Evolutionary conservation across 37 sponge, comb jelly and placozoan genomes (phyloP).

Genomic region (Oopsacas minuta): DNA sequence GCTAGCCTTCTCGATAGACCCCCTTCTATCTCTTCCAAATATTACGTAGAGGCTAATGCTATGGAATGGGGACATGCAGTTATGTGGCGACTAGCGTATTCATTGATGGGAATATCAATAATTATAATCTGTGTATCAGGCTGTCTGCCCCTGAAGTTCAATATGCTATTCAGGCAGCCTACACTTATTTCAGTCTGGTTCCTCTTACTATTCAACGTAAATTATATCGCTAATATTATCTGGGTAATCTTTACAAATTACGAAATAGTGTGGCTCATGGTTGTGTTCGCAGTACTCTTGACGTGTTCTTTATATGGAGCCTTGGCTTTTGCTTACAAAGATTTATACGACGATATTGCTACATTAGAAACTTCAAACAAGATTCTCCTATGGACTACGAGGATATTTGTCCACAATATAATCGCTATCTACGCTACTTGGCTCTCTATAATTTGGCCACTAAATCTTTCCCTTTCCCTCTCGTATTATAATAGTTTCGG

Average conservation of each 20-base stretch:
- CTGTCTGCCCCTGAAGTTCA: neutral
- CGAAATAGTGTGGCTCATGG: neutral
- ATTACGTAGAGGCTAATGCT: neutral
- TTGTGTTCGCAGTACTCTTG: neutral
- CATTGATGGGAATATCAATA: neutral
- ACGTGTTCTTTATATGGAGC: neutral
- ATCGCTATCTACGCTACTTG: slow-evolving; percentile 7
- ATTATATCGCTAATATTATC: slow-evolving; percentile 6
- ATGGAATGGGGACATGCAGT: neutral
- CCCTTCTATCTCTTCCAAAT: neutral
- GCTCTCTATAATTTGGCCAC: neutral
- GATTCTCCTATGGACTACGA: neutral
- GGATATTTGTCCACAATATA: neutral
- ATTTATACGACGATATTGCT: neutral
- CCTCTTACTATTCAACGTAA: neutral
- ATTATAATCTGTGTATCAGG: neutral
- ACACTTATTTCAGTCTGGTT: neutral
- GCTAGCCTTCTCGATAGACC: neutral
- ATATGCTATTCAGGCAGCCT: neutral
- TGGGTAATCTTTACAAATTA: neutral
- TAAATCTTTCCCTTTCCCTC: slow-evolving; percentile 11
- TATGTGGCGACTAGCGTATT: neutral
- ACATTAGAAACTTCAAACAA: neutral
- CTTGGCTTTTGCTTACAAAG: neutral
- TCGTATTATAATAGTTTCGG: neutral